Evolutionary conservation across 1,140 invertebrate genomes (phyloP), one percentile per base, ranked within the genome.

Genomic region (Nilaparvata lugens): DNA sequence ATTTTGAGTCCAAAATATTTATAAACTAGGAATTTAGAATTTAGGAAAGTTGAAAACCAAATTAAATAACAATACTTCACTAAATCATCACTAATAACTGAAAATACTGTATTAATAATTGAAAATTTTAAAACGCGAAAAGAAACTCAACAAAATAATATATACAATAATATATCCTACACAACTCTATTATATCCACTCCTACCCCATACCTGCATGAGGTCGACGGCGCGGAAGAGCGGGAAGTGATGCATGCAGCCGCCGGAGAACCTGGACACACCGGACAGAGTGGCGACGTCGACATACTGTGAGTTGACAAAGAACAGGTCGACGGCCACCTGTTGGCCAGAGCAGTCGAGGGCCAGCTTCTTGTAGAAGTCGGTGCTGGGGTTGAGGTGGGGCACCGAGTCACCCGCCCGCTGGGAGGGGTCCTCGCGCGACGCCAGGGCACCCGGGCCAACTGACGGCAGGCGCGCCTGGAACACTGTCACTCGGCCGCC

Each of bases 281-380:
- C 91, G 65, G 88, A 88, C 42, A 99, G 79, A 7, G 95, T 93
- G 13, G 95, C 91, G 58, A 99, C 76, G 78, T 99, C 97, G 59
- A 88, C 84, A 73, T 97, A 97, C 71, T 96, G 90, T 51, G 87
- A 85, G 74, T 93, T 96, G 16, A 99, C 75, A 65, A 97, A 75
- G 77, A 99, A 99, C 64, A 99, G 70, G 76, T 99, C 97, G 18
- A 98, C 89, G 25, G 93, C 90, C 53, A 99, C 87, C 75, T 99
- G 97, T 66, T 96, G 93, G 5, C 87, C 91, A 61, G 93, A 97
- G 73, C 94, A 98, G 71, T 99, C 95, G 5, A 99, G 73, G 6
- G 96, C 94, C 38, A 97, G 75, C 60, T 94, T 87, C 76, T 99
- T 99, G 74, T 99, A 99, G 76, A 98, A 99, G 76, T 99, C 97